phyloP scores from a whole-genome alignment of 2,797 vertebrate species.

The Rhynchonycteris naso region DNA sequence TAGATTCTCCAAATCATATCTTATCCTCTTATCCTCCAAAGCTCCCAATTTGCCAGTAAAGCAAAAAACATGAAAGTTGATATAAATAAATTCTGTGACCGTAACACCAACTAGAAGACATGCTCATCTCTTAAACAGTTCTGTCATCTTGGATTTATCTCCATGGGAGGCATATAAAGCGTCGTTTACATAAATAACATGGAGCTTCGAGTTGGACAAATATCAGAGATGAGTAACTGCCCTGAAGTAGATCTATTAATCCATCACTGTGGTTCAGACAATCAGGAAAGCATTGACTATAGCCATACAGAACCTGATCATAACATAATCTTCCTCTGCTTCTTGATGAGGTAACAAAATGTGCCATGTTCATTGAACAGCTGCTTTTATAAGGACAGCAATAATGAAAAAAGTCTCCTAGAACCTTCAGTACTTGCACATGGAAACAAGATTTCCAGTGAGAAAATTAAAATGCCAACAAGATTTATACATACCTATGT shows the following conservation, averaged over 20 bases:
- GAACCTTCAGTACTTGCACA: conserved; percentile 70
- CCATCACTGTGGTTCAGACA: conserved; percentile 63
- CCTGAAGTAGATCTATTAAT: conserved; percentile 67
- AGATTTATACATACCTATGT: conserved; percentile 82
- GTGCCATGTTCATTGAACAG: conserved; percentile 79
- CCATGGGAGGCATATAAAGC: conserved; percentile 60
- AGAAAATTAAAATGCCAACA: conserved; percentile 86
- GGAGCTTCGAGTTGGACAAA: conserved; percentile 28
- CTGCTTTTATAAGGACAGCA: conserved; percentile 82
- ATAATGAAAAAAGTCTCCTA: conserved; percentile 73
- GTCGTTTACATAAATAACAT: conserved; percentile 70
- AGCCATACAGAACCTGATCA: conserved; percentile 59
- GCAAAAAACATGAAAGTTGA: not conserved
- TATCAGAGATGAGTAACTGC: conserved; percentile 70
- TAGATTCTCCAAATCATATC: conserved; percentile 53
- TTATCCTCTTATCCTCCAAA: conserved; percentile 44
- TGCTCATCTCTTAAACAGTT: conserved; percentile 53
- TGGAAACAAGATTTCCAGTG: conserved; percentile 81
- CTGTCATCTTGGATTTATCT: conserved; percentile 28
- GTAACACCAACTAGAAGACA: conserved; percentile 56
- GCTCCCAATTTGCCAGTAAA: conserved; percentile 27
- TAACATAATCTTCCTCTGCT: conserved; percentile 65
- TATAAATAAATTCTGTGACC: not conserved
- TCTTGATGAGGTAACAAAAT: conserved; percentile 74
- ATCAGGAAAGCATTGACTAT: conserved; percentile 70